Conservation (phyloP, 2,797 vertebrate genomes). For the Clamator glandarius region DNA sequence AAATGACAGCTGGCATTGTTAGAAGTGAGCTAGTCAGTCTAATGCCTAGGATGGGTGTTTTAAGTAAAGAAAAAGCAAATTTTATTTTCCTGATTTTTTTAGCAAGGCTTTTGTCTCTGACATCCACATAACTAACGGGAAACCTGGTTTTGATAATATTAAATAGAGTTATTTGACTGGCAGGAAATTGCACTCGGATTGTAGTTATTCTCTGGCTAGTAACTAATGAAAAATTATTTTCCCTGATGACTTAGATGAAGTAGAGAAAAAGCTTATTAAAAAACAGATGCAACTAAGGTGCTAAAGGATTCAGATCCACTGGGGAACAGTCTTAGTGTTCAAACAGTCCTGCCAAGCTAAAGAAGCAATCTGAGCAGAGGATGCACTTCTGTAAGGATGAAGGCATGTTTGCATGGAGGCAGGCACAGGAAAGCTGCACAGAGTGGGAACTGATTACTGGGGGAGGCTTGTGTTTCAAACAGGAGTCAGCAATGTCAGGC, state of each 20-base stretch:
- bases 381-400: background rate
- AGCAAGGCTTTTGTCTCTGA: background rate
- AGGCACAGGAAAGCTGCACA: background rate
- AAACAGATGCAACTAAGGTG: background rate
- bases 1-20: background rate
- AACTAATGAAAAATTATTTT: background rate
- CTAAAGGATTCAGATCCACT: background rate
- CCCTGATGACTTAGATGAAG: background rate
- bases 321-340: background rate
- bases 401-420: rapidly evolving
- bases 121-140: background rate
- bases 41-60: background rate
- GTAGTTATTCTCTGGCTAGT: background rate
- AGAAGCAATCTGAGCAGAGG: background rate
- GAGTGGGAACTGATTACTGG: background rate
- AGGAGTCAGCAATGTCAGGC: background rate
- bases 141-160: background rate
- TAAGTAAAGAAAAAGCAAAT: background rate
- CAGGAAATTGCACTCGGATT: background rate
- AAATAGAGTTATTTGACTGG: background rate
- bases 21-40: background rate
- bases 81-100: background rate
- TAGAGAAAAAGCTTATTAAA: background rate
- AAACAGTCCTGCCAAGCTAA: background rate
- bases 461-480: background rate